Percentiles rank a stretch among this genome's conserved stretches.
Evolutionary conservation across 1,140 invertebrate genomes (phyloP).

Genomic region (Lucilia cuprina): DNA sequence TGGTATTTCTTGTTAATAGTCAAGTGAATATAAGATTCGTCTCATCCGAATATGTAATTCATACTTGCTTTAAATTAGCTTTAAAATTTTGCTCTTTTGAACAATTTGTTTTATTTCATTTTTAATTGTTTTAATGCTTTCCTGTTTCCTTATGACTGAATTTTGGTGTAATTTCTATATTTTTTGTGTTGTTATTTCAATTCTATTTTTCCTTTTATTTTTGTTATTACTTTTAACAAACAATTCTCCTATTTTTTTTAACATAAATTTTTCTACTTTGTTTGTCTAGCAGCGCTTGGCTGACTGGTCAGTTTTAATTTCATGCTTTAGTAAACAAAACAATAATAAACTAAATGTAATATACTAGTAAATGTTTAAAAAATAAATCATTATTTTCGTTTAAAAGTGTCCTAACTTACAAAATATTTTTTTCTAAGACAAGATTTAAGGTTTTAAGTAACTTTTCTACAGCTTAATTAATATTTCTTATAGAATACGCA

Average conservation of each 20-base stretch:
- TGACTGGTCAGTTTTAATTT: constrained; percentile 26
- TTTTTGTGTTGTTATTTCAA: background rate
- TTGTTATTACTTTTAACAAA: background rate
- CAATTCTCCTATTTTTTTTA: no score
- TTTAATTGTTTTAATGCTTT: background rate
- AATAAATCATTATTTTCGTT: background rate
- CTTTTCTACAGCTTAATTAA: no score
- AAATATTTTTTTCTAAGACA: no score
- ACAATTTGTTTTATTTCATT: background rate
- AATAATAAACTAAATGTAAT: constrained; percentile 20
- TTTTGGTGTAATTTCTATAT: background rate
- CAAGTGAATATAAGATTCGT: no score
- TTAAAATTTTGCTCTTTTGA: background rate
- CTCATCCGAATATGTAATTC: no score
- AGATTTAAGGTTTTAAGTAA: no score
- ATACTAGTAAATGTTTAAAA: background rate
- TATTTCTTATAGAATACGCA: no score
- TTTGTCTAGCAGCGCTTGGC: constrained; percentile 4
- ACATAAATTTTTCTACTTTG: background rate
- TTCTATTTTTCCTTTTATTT: background rate
- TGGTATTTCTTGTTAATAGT: no score
- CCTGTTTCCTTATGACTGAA: background rate
- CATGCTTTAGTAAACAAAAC: constrained; percentile 31
- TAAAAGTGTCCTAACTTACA: no score
- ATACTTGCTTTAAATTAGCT: no score